Evolutionary conservation across 2,113 vertebrate genomes (phyloP).

Genomic region (Suricata suricatta): DNA sequence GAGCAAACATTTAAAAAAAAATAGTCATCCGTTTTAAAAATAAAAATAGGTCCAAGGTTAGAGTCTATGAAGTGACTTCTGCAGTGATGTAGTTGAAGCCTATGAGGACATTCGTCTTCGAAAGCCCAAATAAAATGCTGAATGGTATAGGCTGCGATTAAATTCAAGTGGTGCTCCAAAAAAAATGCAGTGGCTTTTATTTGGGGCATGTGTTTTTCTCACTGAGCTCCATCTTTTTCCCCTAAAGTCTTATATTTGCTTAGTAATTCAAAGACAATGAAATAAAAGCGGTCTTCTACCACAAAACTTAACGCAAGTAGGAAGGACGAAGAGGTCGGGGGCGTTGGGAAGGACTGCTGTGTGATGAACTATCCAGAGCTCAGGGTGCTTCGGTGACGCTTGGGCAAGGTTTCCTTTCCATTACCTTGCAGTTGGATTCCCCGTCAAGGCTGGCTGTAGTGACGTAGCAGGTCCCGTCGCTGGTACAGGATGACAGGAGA

Average conservation of each 20-base stretch:
- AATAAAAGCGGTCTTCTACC: background rate
- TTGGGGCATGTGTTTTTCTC: background rate
- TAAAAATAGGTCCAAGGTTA: constrained; percentile 35
- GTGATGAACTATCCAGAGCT: constrained; percentile 1
- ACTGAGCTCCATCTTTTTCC: background rate
- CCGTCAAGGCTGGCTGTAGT: constrained; percentile 98
- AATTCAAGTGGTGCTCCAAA: background rate
- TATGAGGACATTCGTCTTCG: background rate
- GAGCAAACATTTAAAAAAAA: constrained; percentile 25
- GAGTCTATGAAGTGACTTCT: constrained; percentile 23
- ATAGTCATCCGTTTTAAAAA: constrained; percentile 5
- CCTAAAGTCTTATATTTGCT: constrained; percentile 23
- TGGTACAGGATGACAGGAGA: constrained; percentile 91
- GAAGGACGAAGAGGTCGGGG: constrained; percentile 18
- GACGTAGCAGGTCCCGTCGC: constrained; percentile 93
- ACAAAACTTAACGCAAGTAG: background rate
- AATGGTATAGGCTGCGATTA: background rate
- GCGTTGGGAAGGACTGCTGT: background rate
- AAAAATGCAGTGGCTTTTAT: constrained; percentile 15
- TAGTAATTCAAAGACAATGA: constrained; percentile 47
- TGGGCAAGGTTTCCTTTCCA: background rate
- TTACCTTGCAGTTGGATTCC: constrained; percentile 98
- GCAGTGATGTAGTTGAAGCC: background rate
- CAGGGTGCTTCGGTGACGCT: background rate
- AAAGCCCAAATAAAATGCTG: constrained; percentile 12